Percentiles rank a stretch among this genome's conserved stretches.
Conservation (phyloP, 2,113 vertebrate species). For the Mirounga angustirostris region DNA sequence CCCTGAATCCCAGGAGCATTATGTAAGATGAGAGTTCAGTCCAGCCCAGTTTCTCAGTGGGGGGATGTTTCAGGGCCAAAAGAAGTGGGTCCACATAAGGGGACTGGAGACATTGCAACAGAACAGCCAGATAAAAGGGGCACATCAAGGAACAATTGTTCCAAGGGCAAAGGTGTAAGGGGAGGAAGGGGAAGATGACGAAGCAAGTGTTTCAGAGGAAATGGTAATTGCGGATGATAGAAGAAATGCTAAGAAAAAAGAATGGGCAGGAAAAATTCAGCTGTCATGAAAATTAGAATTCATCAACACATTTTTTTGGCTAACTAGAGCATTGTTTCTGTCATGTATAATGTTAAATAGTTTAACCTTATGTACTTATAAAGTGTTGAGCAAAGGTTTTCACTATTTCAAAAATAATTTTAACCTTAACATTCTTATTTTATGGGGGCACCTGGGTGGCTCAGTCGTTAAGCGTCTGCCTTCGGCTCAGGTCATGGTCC, state of each 20-base stretch:
- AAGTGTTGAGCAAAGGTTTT: conserved; percentile 20
- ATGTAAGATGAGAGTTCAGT: not conserved
- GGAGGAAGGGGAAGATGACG: not conserved
- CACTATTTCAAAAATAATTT: conserved; percentile 43
- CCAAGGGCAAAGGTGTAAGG: not conserved
- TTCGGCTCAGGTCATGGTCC: too few species aligned
- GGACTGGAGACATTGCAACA: not conserved
- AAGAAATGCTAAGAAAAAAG: conserved; percentile 33
- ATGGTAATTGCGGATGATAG: not conserved
- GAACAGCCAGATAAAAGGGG: not conserved
- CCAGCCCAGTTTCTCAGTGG: not conserved
- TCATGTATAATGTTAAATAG: not conserved
- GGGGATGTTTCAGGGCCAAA: not conserved
- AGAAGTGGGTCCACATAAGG: not conserved
- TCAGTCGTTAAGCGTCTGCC: too few species aligned
- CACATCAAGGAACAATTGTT: not conserved
- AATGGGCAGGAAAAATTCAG: conserved; percentile 25
- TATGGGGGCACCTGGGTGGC: not conserved
- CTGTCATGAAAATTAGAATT: conserved; percentile 37
- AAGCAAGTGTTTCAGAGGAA: conserved; percentile 37
- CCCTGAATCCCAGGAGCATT: not conserved
- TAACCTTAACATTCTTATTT: conserved; percentile 18
- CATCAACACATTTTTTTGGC: not conserved
- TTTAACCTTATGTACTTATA: not conserved
- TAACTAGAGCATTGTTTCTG: conserved; percentile 21